Conservation (phyloP, 2,888 invertebrate species). For the Cantharis flavilabris region DNA sequence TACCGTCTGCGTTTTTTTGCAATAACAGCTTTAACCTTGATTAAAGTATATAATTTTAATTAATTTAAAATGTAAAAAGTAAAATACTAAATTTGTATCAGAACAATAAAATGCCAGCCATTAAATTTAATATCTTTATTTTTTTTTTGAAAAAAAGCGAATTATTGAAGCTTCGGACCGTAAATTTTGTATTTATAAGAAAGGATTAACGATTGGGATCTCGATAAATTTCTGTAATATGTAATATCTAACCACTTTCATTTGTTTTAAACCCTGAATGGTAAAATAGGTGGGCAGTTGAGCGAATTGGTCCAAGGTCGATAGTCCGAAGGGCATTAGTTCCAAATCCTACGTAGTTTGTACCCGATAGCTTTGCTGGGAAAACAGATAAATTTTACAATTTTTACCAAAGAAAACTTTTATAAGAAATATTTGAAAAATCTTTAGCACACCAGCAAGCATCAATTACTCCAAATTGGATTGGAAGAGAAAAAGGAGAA, state of each 20-base stretch:
- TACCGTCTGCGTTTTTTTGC: not conserved
- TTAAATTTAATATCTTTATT: no score
- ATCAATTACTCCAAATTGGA: no score
- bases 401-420: not conserved
- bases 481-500: no score
- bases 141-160: no score
- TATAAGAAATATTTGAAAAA: no score
- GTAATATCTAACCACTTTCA: conserved; percentile 35
- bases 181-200: no score
- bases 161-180: no score
- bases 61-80: not conserved
- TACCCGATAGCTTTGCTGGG: not conserved
- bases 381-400: not conserved
- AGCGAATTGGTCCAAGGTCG: conserved; percentile 44
- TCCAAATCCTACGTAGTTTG: conserved; percentile 24
- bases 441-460: no score
- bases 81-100: no score
- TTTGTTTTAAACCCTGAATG: conserved; percentile 39
- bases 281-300: conserved; percentile 36
- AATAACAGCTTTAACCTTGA: not conserved
- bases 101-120: no score
- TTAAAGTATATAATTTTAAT: not conserved
- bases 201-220: not conserved
- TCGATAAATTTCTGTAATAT: not conserved
- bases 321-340: conserved; percentile 39